A percentile compares a stretch with the other conserved stretches of the same genome.
phyloP scores from a whole-genome alignment of 2,797 vertebrate species.

The Danio tinwini region DNA sequence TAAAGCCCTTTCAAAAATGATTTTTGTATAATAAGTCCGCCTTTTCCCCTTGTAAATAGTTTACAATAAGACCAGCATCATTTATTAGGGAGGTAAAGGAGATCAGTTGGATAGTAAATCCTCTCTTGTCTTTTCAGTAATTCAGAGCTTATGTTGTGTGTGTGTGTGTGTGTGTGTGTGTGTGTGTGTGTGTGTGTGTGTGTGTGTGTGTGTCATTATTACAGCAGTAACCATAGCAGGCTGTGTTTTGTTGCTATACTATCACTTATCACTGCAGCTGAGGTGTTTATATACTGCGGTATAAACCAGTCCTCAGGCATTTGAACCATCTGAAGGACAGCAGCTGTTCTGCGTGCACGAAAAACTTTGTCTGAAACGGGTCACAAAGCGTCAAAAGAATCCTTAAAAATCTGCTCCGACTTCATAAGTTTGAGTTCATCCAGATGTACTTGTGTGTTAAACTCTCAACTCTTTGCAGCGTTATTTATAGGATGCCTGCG shows the following conservation, averaged over 20 bases:
- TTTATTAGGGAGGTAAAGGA: background rate
- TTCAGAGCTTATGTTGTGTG: background rate
- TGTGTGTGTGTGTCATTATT: slow-evolving; percentile 1
- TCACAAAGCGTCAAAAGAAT: background rate
- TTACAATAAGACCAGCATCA: background rate
- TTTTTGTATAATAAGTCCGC: too few relatives aligned
- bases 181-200: background rate
- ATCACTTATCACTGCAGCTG: slow-evolving; percentile 30
- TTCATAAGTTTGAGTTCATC: background rate
- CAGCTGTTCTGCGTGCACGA: slow-evolving; percentile 24
- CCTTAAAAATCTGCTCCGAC: background rate
- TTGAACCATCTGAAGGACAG: slow-evolving; percentile 32
- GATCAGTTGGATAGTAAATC: background rate
- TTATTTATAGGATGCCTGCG: background rate
- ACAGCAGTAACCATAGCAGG: slow-evolving; percentile 16
- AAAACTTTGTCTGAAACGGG: slow-evolving; percentile 18
- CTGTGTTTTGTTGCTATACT: slow-evolving; percentile 31
- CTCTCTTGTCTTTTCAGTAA: slow-evolving; percentile 12
- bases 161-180: background rate
- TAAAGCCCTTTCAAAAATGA: too few relatives aligned
- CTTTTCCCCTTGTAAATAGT: background rate
- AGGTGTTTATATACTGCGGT: slow-evolving; percentile 24
- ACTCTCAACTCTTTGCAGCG: background rate
- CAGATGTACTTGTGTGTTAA: slow-evolving; percentile 9
- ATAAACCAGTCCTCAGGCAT: slow-evolving; percentile 22